Conservation (phyloP, 2,888 invertebrate genomes). For the Andrena fulva region DNA sequence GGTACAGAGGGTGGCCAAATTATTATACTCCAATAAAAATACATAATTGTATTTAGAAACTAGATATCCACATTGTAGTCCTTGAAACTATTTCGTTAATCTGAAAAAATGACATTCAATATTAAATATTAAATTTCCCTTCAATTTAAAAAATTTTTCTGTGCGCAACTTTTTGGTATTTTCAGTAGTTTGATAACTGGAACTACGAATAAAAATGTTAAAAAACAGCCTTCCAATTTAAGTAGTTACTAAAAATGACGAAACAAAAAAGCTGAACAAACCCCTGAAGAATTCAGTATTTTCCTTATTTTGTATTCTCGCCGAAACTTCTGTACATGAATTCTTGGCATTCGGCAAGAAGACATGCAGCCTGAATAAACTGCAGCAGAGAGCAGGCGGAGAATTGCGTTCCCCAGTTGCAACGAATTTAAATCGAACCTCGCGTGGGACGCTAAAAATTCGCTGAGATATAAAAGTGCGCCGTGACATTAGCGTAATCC, state of each 20-base stretch:
- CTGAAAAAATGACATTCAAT: background rate
- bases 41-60: too few species aligned
- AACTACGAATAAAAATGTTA: background rate
- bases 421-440: background rate
- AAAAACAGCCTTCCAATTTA: background rate
- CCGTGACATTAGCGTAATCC: background rate
- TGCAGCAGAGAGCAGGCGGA: too few species aligned
- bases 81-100: too few species aligned
- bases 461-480: background rate
- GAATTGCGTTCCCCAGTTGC: background rate
- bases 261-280: background rate
- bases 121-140: background rate
- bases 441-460: background rate
- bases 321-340: background rate
- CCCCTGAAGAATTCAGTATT: background rate
- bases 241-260: background rate
- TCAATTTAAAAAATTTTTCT: background rate
- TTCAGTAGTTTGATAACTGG: background rate
- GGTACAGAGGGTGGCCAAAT: too few species aligned
- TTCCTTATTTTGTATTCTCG: constrained; percentile 3
- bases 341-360: background rate
- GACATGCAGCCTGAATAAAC: constrained; percentile 5
- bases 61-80: too few species aligned
- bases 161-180: background rate
- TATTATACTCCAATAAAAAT: too few species aligned